A percentile compares a stretch with the other conserved stretches of the same genome.
Conservation (phyloP, 2,888 invertebrate genomes). For the Amphipoea oculea region DNA sequence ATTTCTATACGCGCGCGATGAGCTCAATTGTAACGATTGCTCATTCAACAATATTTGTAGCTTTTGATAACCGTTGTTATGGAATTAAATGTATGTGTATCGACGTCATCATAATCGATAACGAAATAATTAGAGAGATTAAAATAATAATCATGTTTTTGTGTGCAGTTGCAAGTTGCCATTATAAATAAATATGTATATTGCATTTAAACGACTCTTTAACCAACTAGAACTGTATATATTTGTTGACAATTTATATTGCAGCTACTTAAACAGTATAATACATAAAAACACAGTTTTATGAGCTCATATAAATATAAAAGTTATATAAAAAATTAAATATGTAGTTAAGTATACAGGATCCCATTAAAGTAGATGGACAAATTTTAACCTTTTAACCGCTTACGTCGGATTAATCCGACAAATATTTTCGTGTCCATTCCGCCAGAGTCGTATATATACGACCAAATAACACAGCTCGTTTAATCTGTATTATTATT, state of each 20-base stretch:
- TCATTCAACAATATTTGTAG: conserved; percentile 74
- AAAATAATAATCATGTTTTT: conserved; percentile 3
- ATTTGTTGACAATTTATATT: not conserved
- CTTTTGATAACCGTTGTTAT: conserved; percentile 68
- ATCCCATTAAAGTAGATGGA: no score
- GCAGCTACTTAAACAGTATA: conserved; percentile 2
- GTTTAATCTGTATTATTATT: no score
- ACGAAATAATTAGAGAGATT: not conserved
- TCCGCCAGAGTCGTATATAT: no score
- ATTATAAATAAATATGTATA: conserved; percentile 1
- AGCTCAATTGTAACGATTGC: conserved; percentile 82
- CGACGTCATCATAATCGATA: not conserved
- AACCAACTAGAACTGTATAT: not conserved
- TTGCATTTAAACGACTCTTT: conserved; percentile 7
- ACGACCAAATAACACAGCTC: no score
- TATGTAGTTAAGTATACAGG: not conserved
- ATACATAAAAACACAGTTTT: conserved; percentile 3
- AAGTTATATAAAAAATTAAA: not conserved
- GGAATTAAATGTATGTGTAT: conserved; percentile 18
- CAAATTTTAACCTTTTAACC: no score
- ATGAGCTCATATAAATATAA: not conserved
- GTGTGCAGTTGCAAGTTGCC: conserved; percentile 2
- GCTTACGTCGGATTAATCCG: no score
- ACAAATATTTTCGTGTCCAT: no score
- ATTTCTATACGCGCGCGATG: conserved; percentile 50